Base-by-base conservation (phyloP, 2,888 invertebrate genomes). In the Gryllus longicercus region DNA sequence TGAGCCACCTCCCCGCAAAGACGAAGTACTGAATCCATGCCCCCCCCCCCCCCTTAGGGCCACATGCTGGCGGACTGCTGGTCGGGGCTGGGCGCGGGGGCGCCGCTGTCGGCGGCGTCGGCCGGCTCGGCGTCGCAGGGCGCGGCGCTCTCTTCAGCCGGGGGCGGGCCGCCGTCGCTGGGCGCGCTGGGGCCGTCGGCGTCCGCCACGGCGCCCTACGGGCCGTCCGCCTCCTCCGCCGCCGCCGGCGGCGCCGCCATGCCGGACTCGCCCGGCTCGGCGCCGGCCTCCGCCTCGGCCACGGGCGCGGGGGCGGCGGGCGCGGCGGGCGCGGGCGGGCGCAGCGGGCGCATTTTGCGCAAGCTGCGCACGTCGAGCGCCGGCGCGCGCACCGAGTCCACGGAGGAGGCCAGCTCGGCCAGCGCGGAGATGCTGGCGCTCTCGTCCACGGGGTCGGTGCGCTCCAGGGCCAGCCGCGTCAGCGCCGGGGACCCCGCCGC, bases 51-150 rank as follows among this genome's bases (percentile, higher is more conserved):
- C 49, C 86, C 90, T 79, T 90, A 90, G 85, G 87, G 87, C 82
- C 88, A 88, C 79, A 86, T 90, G 83, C 85, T 90, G 76, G 85
- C 86, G 76, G 87, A 88, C 83, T 87, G 87, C 82, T 86, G 86
- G 86, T 82, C 83, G 38, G 84, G 83, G 12, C 82, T 85, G 25
- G 82, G 82, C 12, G 82, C 78, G 18, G 80, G 79, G 1, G 74
- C 75, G 50, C 75, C 63, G 74, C 77, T 75, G 74, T 51, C 77
- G 23, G 74, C 77, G 3, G 23, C 78, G 25, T 75, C 75, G 11
- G 76, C 80, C 25, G 77, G 76, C 11, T 21, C 74, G 63, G 74
- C 79, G 16, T 21, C 76, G 63, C 79, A 50, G 16, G 77, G 25
- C 18, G 74, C n/a, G 18, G 18, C 78, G 23, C 23, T 78, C 18